Percentiles rank a stretch among this genome's conserved stretches.
phyloP scores from a whole-genome alignment of 2,888 invertebrate genomes.

The Cancer borealis region DNA sequence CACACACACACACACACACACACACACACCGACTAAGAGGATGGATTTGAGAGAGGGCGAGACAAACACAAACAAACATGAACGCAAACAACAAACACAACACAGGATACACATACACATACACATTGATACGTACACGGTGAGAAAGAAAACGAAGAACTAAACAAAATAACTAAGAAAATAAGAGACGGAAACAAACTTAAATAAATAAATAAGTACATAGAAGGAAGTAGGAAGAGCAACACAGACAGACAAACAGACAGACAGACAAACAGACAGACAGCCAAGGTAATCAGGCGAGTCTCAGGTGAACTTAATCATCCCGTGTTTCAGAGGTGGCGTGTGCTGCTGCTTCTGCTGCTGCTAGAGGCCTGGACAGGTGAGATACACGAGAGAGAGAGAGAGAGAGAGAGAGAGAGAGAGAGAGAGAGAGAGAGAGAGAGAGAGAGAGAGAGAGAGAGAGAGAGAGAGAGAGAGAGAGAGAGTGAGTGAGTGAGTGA shows the following conservation, averaged over 20 bases:
- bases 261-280: neutral
- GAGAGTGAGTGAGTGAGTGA: neutral
- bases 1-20: too few relatives aligned
- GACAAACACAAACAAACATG: too few relatives aligned
- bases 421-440: neutral
- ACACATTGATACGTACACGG: neutral
- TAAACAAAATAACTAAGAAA: neutral
- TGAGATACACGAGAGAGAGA: neutral
- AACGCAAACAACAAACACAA: neutral
- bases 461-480: neutral
- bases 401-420: neutral
- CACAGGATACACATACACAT: neutral
- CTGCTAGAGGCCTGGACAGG: neutral
- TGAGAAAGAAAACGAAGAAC: neutral
- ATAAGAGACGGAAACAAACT: neutral
- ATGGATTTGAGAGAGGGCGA: too few relatives aligned
- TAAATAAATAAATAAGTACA: too few relatives aligned
- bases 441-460: neutral
- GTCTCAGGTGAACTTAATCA: neutral
- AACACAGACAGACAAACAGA: neutral
- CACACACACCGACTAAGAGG: too few relatives aligned
- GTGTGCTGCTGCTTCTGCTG: neutral
- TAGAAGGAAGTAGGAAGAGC: neutral
- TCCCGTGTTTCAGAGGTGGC: neutral
- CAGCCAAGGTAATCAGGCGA: neutral